These are phyloP conservation scores for Drosophila ananassae DNA, from an alignment of 1,140 invertebrate species.

Conservation along the genomic window DNA sequence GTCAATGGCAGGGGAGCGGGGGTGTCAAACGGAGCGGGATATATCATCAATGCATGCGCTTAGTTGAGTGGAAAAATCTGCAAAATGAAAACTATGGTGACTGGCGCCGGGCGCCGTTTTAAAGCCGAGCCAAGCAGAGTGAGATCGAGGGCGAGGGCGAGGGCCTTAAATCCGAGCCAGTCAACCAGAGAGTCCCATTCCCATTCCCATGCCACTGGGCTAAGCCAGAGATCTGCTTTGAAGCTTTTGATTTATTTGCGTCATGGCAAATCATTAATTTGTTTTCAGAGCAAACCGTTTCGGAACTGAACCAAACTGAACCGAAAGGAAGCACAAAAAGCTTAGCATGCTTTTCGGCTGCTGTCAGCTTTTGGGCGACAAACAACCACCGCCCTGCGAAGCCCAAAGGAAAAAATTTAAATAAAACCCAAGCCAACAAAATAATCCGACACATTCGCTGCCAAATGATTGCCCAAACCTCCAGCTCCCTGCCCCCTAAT, in stretches of 20 bases:
- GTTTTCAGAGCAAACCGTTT: constrained; percentile 29
- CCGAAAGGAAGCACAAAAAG: constrained; percentile 25
- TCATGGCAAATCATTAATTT: constrained; percentile 77
- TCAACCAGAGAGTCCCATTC: not conserved
- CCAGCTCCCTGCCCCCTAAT: constrained; percentile 38
- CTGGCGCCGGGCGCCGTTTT: constrained; percentile 17
- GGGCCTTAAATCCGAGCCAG: constrained; percentile 2
- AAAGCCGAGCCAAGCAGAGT: constrained; percentile 15
- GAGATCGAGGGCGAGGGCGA: not conserved
- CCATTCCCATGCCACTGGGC: constrained; percentile 6
- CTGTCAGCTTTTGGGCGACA: constrained; percentile 70
- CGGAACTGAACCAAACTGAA: constrained; percentile 9
- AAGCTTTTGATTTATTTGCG: constrained; percentile 77
- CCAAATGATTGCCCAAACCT: constrained; percentile 69
- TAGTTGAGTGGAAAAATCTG: constrained; percentile 75
- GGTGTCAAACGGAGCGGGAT: constrained; percentile 51
- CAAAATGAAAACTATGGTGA: constrained; percentile 40
- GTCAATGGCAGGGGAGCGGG: constrained; percentile 56
- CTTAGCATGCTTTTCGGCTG: constrained; percentile 70
- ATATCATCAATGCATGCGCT: constrained; percentile 75
- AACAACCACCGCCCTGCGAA: constrained; percentile 32
- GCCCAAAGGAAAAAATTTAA: constrained; percentile 58
- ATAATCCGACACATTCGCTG: constrained; percentile 80
- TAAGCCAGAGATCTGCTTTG: constrained; percentile 49
- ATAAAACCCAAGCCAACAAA: constrained; percentile 70